Conservation (phyloP, 2,888 invertebrate genomes). For the Diarsia brunnea region DNA sequence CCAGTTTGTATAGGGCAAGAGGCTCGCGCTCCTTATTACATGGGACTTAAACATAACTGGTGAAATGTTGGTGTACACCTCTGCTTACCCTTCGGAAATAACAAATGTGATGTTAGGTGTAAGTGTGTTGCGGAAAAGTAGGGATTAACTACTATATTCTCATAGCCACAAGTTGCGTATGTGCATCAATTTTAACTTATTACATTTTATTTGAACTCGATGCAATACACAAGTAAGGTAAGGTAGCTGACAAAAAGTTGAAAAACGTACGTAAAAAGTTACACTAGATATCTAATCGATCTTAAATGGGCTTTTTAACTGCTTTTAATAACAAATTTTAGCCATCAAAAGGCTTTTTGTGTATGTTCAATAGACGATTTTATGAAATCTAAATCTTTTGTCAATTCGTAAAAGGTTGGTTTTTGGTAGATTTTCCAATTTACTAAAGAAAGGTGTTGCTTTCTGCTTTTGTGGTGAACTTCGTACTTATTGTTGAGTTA, state of each 20-base stretch:
- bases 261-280: not conserved
- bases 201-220: too few relatives aligned
- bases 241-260: too few relatives aligned
- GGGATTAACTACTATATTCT: too few relatives aligned
- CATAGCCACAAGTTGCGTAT: too few relatives aligned
- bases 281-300: conserved; percentile 23
- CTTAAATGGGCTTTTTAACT: conserved; percentile 20
- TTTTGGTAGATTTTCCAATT: conserved; percentile 13
- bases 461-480: conserved; percentile 1
- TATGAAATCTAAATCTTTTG: not conserved
- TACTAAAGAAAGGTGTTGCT: not conserved
- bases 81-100: too few relatives aligned
- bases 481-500: not conserved
- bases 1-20: too few relatives aligned
- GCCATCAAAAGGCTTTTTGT: conserved; percentile 32
- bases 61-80: too few relatives aligned
- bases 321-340: conserved; percentile 20
- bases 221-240: too few relatives aligned
- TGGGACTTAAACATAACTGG: too few relatives aligned
- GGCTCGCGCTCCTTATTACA: too few relatives aligned
- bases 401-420: not conserved
- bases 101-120: too few relatives aligned
- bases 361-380: not conserved
- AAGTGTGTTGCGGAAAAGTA: too few relatives aligned
- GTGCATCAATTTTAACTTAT: not conserved